Evolutionary conservation across 2,113 vertebrate species (phyloP).

Genomic region (Nansenia antarctica): DNA sequence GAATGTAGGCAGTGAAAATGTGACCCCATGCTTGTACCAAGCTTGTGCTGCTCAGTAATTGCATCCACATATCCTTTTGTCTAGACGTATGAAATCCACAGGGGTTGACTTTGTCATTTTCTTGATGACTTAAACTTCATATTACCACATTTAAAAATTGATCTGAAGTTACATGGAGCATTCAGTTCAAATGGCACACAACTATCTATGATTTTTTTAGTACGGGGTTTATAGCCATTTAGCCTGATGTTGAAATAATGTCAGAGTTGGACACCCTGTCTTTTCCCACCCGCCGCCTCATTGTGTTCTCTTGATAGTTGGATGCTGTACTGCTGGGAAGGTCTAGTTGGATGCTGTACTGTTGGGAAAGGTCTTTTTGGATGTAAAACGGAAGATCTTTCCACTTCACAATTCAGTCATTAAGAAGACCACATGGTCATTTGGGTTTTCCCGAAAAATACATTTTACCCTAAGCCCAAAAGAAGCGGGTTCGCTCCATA

Average conservation of each 20-base stretch:
- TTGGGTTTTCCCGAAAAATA: slow-evolving; percentile 66
- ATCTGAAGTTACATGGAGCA: not conserved
- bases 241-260: not conserved
- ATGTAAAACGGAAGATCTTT: slow-evolving; percentile 63
- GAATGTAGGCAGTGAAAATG: slow-evolving; percentile 55
- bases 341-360: too few species aligned
- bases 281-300: slow-evolving; percentile 19
- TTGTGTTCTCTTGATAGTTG: slow-evolving; percentile 52
- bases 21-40: slow-evolving; percentile 45
- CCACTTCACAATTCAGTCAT: slow-evolving; percentile 68
- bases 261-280: not conserved
- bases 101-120: slow-evolving; percentile 39
- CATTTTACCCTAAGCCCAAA: slow-evolving; percentile 61
- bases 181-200: slow-evolving; percentile 55
- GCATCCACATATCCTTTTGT: slow-evolving; percentile 55
- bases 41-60: slow-evolving; percentile 43
- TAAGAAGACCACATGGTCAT: slow-evolving; percentile 66
- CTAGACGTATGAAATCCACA: slow-evolving; percentile 50
- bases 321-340: too few species aligned
- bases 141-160: slow-evolving; percentile 39
- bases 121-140: slow-evolving; percentile 48
- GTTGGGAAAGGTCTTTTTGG: too few species aligned
- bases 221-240: slow-evolving; percentile 46
- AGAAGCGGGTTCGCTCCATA: slow-evolving; percentile 57
- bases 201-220: slow-evolving; percentile 54